phyloP scores from a whole-genome alignment of 2,888 invertebrate species.

The Parthenolecanium corni region DNA sequence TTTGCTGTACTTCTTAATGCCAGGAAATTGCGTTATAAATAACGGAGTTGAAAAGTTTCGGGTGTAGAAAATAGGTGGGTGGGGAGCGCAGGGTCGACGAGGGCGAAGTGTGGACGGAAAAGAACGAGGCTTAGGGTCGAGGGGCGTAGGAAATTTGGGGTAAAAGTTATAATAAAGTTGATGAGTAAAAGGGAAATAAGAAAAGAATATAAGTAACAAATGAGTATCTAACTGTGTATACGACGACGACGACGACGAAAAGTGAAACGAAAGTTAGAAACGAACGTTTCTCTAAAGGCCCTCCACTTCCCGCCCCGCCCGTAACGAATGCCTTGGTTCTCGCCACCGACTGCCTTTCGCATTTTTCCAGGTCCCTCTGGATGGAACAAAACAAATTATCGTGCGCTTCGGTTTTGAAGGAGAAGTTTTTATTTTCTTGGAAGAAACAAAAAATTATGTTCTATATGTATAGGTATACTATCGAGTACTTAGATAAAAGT shows the following conservation, averaged over 20 bases:
- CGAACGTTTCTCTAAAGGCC: background rate
- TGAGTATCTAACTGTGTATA: constrained; percentile 20
- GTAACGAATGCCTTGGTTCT: no score
- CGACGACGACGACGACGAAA: no score
- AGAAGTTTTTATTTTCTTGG: constrained; percentile 16
- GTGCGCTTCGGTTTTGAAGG: constrained; percentile 14
- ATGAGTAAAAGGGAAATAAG: constrained; percentile 23
- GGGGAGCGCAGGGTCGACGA: background rate
- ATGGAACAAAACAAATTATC: constrained; percentile 26
- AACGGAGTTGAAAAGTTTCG: constrained; percentile 19
- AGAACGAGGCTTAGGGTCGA: background rate
- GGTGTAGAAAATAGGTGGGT: background rate
- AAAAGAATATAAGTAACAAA: constrained; percentile 26
- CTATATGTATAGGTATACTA: no score
- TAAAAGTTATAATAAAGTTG: constrained; percentile 24
- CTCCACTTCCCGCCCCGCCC: no score
- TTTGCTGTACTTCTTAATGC: constrained; percentile 20
- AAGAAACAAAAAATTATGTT: no score
- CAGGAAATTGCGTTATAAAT: constrained; percentile 25
- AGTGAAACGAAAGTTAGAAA: background rate
- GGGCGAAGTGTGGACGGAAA: background rate
- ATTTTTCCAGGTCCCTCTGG: constrained; percentile 6
- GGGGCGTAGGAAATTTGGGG: constrained; percentile 15
- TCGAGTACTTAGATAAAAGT: no score
- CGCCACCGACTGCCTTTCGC: background rate